A percentile compares a stretch with the other conserved stretches of the same genome.
Evolutionary conservation across 2,113 vertebrate species (phyloP).

Genomic region (Cathartes aura): DNA sequence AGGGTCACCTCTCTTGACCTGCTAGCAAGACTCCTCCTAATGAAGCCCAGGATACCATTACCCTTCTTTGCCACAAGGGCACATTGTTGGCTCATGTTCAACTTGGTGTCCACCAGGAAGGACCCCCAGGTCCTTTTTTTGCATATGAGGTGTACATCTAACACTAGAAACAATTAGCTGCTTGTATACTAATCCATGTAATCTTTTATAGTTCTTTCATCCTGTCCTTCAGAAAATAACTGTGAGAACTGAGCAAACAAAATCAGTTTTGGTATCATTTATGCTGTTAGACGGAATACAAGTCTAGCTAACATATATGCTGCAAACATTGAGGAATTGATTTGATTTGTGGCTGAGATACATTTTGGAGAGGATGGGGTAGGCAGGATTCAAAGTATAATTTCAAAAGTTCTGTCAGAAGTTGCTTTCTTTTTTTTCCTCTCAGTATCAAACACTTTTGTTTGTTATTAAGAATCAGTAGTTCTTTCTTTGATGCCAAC

Average conservation of each 20-base stretch:
- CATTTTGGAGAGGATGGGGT: background rate
- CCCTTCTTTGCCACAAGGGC: background rate
- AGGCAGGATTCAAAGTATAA: background rate
- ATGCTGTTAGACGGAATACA: background rate
- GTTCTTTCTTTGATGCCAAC: background rate
- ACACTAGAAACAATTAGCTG: background rate
- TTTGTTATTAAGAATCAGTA: background rate
- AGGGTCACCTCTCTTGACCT: background rate
- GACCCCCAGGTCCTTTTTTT: background rate
- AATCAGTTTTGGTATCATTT: background rate
- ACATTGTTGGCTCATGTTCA: background rate
- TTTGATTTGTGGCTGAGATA: background rate
- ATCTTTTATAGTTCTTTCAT: background rate
- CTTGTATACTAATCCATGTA: background rate
- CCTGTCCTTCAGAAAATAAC: background rate
- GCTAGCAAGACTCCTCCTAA: background rate
- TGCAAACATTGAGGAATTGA: background rate
- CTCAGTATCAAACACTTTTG: background rate
- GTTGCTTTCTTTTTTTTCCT: background rate
- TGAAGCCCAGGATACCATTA: background rate
- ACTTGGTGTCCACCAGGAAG: background rate
- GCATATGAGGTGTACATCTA: background rate
- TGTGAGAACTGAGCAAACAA: background rate
- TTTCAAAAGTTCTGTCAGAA: background rate
- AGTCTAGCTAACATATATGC: background rate